These are phyloP conservation scores for Actenoides hombroni DNA, from an alignment of 2,113 vertebrate genomes.

Conservation along the genomic window DNA sequence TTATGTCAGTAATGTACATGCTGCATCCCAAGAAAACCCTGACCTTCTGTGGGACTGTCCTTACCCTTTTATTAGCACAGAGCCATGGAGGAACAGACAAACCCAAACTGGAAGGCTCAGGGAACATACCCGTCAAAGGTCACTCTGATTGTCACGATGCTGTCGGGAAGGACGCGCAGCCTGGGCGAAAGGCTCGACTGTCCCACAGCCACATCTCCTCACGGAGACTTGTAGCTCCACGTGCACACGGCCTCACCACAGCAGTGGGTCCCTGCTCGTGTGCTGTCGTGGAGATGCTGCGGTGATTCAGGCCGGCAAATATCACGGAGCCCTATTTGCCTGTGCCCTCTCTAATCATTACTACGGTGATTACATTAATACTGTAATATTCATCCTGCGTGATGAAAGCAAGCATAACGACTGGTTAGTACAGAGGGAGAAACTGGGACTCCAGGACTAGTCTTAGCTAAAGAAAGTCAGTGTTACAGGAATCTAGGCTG, in stretches of 20 bases:
- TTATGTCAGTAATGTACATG: not conserved
- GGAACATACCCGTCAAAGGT: not conserved
- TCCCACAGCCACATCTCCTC: not conserved
- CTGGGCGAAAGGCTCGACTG: not conserved
- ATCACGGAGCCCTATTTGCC: not conserved
- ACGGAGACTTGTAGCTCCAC: not conserved
- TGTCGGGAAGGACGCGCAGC: not conserved
- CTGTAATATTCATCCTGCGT: not conserved
- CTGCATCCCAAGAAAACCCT: not conserved
- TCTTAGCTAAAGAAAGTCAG: not conserved
- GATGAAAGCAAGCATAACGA: not conserved
- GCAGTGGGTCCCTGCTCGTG: not conserved
- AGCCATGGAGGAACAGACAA: not conserved
- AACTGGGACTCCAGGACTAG: not conserved
- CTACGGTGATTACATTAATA: not conserved
- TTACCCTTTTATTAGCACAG: not conserved
- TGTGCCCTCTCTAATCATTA: not conserved
- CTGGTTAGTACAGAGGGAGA: not conserved
- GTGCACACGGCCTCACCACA: not conserved
- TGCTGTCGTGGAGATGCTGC: rapidly evolving
- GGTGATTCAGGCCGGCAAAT: not conserved
- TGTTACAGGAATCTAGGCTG: not conserved
- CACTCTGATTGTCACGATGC: not conserved
- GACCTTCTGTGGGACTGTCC: not conserved
- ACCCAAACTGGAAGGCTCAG: not conserved